A percentile compares a stretch with the other conserved stretches of the same genome.
Evolutionary conservation across 2,888 invertebrate genomes (phyloP).

Genomic region (Phoenoteleia sp.): DNA sequence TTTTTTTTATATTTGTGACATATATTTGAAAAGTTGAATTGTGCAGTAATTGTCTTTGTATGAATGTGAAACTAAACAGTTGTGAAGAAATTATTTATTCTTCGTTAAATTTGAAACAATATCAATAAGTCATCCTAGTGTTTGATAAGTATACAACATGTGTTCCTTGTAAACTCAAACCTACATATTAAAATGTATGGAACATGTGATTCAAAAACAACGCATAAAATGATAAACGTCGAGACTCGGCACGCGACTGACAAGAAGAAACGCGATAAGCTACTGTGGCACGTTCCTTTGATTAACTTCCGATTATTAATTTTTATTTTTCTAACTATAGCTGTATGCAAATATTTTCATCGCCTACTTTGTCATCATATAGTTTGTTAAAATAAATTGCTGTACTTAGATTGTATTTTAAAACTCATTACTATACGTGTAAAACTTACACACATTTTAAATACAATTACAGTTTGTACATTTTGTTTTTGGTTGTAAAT

Average conservation of each 20-base stretch:
- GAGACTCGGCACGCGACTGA: conserved; percentile 54
- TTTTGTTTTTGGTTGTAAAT: too few species aligned
- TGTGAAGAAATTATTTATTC: conserved; percentile 7
- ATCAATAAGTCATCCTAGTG: conserved; percentile 11
- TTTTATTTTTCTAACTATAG: conserved; percentile 18
- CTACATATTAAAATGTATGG: conserved; percentile 45
- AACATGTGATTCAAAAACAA: conserved; percentile 47
- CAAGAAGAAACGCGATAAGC: conserved; percentile 45
- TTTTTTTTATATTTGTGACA: too few species aligned
- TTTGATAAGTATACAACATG: conserved; percentile 50
- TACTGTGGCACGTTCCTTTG: conserved; percentile 45
- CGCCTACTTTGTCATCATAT: too few species aligned
- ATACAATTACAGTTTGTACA: too few species aligned
- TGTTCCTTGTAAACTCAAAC: conserved; percentile 46
- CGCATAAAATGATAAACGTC: conserved; percentile 55
- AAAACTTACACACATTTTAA: too few species aligned
- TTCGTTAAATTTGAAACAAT: conserved; percentile 2
- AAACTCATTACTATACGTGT: too few species aligned
- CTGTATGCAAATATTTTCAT: conserved; percentile 1
- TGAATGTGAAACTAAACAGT: too few species aligned
- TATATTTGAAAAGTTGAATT: too few species aligned
- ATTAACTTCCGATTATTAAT: conserved; percentile 48
- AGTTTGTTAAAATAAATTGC: too few species aligned
- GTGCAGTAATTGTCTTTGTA: too few species aligned
- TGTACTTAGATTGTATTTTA: too few species aligned